Base-by-base conservation (phyloP, 2,888 invertebrate species). In the Troides aeacus region DNA sequence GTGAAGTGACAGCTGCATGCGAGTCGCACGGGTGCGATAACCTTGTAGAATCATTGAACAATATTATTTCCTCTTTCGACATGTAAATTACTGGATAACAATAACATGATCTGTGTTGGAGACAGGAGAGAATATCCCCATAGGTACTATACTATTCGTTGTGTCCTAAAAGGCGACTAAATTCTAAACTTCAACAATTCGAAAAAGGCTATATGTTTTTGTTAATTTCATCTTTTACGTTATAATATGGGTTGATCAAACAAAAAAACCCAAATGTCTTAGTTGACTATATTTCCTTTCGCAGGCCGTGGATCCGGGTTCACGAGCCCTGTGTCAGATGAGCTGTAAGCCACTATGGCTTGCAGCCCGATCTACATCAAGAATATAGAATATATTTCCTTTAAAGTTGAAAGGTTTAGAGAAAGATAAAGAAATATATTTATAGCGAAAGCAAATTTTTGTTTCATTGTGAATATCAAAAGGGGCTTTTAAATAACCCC, bases 1-100 rank as follows among this genome's bases (percentile, higher is more conserved):
- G 60, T 67, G 24, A 53, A 36, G 58, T 62, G 57, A 65, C 69
- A 64, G 61, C 60, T 69, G 64, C 50, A 66, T 60, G 66, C 58
- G 62, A 50, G 64, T 58, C 66, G 62, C 59, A 63, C 71, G 68
- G 62, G 42, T 59, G 69, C 62, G 62, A 70, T 67, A 66, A 68
- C 71, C 70, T 71, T 73, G 71, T 53, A 36, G 66, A 53, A 71
- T 69, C 66, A 69, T 63, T 68, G 62, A 71, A 68, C 57, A 62
- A 53, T 70, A 70, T 62, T 65, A 68, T 69, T 69, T 69, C 71
- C 71, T 60, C 65, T 59, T 61, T 17, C 15, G 18, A 50, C 24
- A 50, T 63, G 1, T 30, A 39, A 63, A 3, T 50, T 18, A 24
- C 46, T 50, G 18, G 23, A 63, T 21, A 42, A 42, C 8, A 42